A percentile compares a stretch with the other conserved stretches of the same genome.
Evolutionary conservation across 2,797 vertebrate genomes (phyloP).

Genomic region (Pseudomugil gertrudae): DNA sequence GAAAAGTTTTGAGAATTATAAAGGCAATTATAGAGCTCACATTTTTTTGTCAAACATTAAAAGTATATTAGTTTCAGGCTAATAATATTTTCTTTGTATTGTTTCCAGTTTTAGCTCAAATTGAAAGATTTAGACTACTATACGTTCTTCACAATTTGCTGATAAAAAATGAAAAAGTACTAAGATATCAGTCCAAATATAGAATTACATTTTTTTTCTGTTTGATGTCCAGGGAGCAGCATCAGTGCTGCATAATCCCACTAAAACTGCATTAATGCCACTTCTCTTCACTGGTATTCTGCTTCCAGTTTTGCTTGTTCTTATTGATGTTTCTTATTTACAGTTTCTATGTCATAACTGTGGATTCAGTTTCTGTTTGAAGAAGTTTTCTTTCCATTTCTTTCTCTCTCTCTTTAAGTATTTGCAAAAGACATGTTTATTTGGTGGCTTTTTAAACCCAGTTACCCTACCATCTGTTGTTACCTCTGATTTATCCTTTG

Average conservation of each 20-base stretch:
- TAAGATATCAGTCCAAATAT: no score
- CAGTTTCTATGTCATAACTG: background rate
- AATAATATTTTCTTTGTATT: conserved; percentile 12
- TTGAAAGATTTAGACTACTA: conserved; percentile 1
- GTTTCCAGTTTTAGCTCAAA: conserved; percentile 14
- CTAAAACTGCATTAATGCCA: background rate
- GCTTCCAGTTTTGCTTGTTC: no score
- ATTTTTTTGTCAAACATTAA: background rate
- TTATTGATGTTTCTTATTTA: no score
- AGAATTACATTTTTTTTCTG: no score
- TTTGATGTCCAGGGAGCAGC: background rate
- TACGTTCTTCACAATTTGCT: conserved; percentile 9
- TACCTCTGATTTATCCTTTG: background rate
- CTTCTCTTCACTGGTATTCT: background rate
- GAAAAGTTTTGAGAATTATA: background rate
- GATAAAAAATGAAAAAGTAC: no score
- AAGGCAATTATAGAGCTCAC: background rate
- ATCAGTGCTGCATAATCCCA: no score
- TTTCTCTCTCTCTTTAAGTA: background rate
- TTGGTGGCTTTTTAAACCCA: background rate
- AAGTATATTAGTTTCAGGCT: background rate
- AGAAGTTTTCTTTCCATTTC: background rate
- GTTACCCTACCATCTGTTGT: background rate
- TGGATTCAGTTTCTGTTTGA: background rate
- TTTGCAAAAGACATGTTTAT: background rate